Conservation (phyloP, 2,113 vertebrate species). For the Mirounga angustirostris region DNA sequence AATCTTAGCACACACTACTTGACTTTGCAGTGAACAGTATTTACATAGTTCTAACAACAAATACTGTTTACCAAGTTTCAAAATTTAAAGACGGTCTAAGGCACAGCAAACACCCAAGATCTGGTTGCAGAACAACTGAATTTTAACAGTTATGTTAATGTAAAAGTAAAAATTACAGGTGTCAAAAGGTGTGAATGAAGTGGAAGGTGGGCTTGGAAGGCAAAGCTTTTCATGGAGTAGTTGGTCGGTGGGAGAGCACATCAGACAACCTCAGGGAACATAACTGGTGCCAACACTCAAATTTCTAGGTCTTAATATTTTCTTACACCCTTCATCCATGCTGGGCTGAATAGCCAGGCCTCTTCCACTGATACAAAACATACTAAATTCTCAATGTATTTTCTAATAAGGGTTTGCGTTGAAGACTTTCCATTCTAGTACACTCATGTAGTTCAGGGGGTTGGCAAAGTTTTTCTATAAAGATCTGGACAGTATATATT, state of each 20-base stretch:
- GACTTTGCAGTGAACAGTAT: slow-evolving; percentile 7
- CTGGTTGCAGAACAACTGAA: slow-evolving; percentile 26
- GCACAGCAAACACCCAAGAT: slow-evolving; percentile 28
- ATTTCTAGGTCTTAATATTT: not conserved
- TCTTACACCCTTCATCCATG: not conserved
- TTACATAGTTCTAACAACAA: slow-evolving; percentile 23
- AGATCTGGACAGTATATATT: not conserved
- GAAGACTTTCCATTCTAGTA: slow-evolving; percentile 47
- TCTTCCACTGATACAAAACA: not conserved
- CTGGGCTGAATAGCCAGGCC: not conserved
- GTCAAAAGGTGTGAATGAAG: slow-evolving; percentile 36
- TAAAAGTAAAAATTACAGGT: slow-evolving; percentile 1
- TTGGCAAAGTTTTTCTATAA: not conserved
- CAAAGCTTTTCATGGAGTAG: not conserved
- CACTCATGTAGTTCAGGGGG: not conserved
- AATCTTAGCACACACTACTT: not conserved
- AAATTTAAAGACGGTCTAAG: slow-evolving; percentile 6
- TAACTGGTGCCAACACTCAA: not conserved
- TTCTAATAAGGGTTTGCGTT: slow-evolving; percentile 2
- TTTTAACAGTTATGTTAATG: not conserved
- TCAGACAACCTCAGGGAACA: not conserved
- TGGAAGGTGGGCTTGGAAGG: not conserved
- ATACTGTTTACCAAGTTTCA: slow-evolving; percentile 39
- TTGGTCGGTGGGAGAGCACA: not conserved
- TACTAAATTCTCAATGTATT: slow-evolving; percentile 28